phyloP scores from a whole-genome alignment of 2,113 vertebrate genomes.

The Cololabis saira region DNA sequence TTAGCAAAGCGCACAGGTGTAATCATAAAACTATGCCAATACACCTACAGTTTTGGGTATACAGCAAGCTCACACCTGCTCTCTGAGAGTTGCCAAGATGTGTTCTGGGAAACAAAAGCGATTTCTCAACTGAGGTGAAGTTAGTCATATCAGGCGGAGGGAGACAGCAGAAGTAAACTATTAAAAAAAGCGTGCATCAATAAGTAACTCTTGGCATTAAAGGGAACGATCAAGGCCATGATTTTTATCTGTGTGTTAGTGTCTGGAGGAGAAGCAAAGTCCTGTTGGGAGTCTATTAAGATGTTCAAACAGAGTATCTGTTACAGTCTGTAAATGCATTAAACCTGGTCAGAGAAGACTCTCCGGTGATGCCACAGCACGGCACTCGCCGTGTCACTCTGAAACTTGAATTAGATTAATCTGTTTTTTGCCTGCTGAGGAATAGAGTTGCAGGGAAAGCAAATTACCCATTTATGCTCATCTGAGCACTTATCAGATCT shows the following conservation, averaged over 20 bases:
- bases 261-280: too few relatives aligned
- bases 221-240: neutral
- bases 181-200: neutral
- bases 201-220: neutral
- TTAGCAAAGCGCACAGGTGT: slow-evolving; percentile 14
- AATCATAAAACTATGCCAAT: slow-evolving; percentile 26
- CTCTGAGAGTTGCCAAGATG: neutral
- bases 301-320: neutral
- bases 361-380: slow-evolving; percentile 6
- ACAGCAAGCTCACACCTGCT: slow-evolving; percentile 41
- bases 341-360: neutral
- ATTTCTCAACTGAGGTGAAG: neutral
- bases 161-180: neutral
- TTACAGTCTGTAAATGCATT: neutral
- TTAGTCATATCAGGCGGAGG: neutral
- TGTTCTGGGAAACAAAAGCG: neutral
- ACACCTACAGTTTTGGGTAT: slow-evolving; percentile 1
- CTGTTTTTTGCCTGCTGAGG: slow-evolving; percentile 22
- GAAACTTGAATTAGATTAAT: slow-evolving; percentile 30
- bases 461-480: slow-evolving; percentile 43
- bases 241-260: neutral
- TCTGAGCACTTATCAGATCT: slow-evolving; percentile 41
- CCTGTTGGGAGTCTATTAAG: neutral
- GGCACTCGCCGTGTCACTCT: neutral
- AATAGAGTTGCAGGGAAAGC: slow-evolving; percentile 10